Conservation (phyloP, 2,113 vertebrate genomes). For the Oncorhynchus nerka region DNA sequence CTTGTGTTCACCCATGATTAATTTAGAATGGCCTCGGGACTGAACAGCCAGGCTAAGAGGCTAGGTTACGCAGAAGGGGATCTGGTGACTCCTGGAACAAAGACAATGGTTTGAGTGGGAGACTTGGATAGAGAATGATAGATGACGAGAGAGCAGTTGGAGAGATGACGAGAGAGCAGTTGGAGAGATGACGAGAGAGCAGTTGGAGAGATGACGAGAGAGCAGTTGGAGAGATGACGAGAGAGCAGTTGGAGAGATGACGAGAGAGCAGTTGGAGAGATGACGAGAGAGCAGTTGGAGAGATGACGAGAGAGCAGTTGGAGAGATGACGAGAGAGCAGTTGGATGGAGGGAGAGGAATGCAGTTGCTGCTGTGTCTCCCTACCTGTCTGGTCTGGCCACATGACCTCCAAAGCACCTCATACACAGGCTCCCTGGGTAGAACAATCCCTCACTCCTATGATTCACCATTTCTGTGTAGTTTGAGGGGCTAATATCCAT, state of each 20-base stretch:
- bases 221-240: background rate
- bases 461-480: background rate
- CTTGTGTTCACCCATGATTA: slow-evolving; percentile 65
- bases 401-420: background rate
- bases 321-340: slow-evolving; percentile 1
- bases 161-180: background rate
- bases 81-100: slow-evolving; percentile 61
- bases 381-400: background rate
- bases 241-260: slow-evolving; percentile 2
- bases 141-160: background rate
- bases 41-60: slow-evolving; percentile 35
- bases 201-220: background rate
- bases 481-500: background rate
- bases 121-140: background rate
- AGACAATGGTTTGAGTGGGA: slow-evolving; percentile 15
- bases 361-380: background rate
- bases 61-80: slow-evolving; percentile 63
- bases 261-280: too few relatives aligned
- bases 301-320: slow-evolving; percentile 10
- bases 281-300: background rate
- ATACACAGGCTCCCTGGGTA: background rate
- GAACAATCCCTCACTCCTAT: too few relatives aligned
- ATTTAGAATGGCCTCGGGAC: slow-evolving; percentile 67
- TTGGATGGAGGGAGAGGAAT: too few relatives aligned
- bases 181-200: background rate